phyloP scores from a whole-genome alignment of 2,113 vertebrate genomes.

The Plectropomus leopardus region DNA sequence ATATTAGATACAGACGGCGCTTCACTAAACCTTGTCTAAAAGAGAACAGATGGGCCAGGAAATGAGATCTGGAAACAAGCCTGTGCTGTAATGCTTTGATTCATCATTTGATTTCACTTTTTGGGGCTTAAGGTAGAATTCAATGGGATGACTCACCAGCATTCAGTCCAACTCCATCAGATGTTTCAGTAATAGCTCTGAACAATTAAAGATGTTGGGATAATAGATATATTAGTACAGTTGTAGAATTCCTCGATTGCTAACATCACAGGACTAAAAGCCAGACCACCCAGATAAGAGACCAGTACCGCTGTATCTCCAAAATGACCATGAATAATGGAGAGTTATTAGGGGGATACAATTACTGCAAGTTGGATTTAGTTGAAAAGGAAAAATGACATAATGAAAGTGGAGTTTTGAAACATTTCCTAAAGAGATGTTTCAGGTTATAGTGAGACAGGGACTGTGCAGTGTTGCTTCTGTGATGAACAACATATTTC shows the following conservation, averaged over 20 bases:
- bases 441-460: constrained; percentile 1
- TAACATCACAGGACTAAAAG: neutral
- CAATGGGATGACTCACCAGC: constrained; percentile 12
- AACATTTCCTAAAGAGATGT: constrained; percentile 5
- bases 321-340: neutral
- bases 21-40: constrained; percentile 61
- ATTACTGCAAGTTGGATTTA: constrained; percentile 16
- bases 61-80: constrained; percentile 60
- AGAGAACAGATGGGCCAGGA: constrained; percentile 69
- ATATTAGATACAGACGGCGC: constrained; percentile 27
- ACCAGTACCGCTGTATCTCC: neutral
- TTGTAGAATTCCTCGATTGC: neutral
- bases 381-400: neutral
- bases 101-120: constrained; percentile 56
- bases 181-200: neutral
- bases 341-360: neutral
- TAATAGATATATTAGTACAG: constrained; percentile 5
- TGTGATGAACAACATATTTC: constrained; percentile 11
- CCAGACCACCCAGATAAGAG: constrained; percentile 10
- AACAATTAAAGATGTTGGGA: constrained; percentile 10
- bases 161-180: constrained; percentile 7
- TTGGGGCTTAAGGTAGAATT: constrained; percentile 30
- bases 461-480: neutral
- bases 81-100: constrained; percentile 56
- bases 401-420: neutral